These are phyloP conservation scores for Zosterops borbonicus DNA, from an alignment of 2,113 vertebrate species.

Conservation along the genomic window DNA sequence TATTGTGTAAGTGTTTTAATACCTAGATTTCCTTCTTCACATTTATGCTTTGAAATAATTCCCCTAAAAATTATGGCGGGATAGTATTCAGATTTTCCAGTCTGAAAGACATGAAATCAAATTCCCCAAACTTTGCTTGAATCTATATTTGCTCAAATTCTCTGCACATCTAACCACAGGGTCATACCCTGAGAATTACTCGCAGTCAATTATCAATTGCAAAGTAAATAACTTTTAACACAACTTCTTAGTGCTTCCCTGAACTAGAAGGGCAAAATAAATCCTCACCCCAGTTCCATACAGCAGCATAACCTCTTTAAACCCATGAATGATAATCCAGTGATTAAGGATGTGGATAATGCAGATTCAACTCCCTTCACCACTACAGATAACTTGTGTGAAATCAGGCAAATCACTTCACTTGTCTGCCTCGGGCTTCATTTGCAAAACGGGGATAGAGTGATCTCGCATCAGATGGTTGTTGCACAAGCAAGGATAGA, in stretches of 20 bases:
- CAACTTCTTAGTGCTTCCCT: background rate
- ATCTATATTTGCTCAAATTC: background rate
- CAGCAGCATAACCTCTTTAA: background rate
- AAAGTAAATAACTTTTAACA: background rate
- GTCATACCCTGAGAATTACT: background rate
- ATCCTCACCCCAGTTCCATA: background rate
- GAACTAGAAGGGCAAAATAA: background rate
- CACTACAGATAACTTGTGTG: background rate
- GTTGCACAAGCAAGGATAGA: background rate
- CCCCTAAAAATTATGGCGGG: background rate
- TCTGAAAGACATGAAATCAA: background rate
- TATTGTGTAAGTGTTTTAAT: background rate
- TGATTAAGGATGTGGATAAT: background rate
- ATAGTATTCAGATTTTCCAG: background rate
- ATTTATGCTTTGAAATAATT: background rate
- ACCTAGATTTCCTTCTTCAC: slow-evolving; percentile 6
- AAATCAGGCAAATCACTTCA: background rate
- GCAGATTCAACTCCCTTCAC: background rate
- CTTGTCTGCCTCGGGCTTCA: background rate
- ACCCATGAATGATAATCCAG: background rate
- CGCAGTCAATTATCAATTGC: background rate
- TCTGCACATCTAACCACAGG: background rate
- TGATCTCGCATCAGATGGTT: background rate
- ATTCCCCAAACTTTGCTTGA: background rate
- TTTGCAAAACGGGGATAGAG: background rate